Evolutionary conservation across 1,140 invertebrate genomes (phyloP).

Genomic region (Drosophila truncata): DNA sequence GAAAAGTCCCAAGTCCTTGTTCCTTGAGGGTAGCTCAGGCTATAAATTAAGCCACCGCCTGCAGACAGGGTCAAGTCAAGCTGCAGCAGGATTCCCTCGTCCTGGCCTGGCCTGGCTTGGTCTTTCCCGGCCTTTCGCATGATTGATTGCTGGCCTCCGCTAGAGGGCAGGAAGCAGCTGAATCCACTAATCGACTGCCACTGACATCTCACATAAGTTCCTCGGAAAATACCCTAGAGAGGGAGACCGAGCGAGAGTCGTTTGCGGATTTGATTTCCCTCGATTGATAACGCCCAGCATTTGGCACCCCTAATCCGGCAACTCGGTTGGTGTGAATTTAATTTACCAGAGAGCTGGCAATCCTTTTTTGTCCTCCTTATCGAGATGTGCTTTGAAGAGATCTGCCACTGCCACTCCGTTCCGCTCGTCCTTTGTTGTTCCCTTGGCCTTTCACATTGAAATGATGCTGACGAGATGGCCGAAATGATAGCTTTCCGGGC

Average conservation of each 20-base stretch:
- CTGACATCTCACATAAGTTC: constrained; percentile 62
- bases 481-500: constrained; percentile 26
- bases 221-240: constrained; percentile 15
- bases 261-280: constrained; percentile 77
- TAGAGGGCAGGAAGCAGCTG: constrained; percentile 71
- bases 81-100: constrained; percentile 55
- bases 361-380: constrained; percentile 71
- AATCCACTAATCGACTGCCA: constrained; percentile 63
- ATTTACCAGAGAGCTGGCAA: constrained; percentile 79
- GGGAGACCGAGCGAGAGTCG: constrained; percentile 23
- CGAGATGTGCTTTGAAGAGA: constrained; percentile 48
- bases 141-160: constrained; percentile 74
- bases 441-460: constrained; percentile 49
- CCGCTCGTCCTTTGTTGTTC: constrained; percentile 47
- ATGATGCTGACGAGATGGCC: constrained; percentile 32
- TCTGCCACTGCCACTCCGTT: constrained; percentile 13
- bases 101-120: constrained; percentile 7
- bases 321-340: constrained; percentile 76
- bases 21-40: constrained; percentile 66
- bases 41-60: constrained; percentile 80
- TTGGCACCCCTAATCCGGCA: constrained; percentile 70
- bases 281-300: constrained; percentile 53
- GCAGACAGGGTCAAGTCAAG: constrained; percentile 61
- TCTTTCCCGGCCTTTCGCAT: constrained; percentile 40
- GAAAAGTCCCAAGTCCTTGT: constrained; percentile 78